Conservation (phyloP, 2,113 vertebrate species). For the Charina bottae region DNA sequence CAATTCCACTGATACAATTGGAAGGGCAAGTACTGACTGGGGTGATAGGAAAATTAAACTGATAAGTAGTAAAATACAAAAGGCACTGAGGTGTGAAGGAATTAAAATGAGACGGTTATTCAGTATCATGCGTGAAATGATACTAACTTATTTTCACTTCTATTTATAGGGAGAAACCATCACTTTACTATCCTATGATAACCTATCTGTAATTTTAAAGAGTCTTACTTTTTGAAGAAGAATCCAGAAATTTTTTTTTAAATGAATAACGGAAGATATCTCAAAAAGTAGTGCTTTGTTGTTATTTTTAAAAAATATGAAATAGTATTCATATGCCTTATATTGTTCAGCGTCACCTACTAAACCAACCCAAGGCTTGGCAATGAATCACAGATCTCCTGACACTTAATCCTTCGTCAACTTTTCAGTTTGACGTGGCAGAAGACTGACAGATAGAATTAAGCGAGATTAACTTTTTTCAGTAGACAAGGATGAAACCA, state of each 20-base stretch:
- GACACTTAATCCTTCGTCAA: neutral
- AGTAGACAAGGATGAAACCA: neutral
- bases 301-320: neutral
- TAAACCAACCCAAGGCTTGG: neutral
- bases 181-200: neutral
- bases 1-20: constrained; percentile 26
- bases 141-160: constrained; percentile 51
- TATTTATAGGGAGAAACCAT: neutral
- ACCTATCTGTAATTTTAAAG: constrained; percentile 8
- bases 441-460: neutral
- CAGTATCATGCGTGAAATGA: neutral
- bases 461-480: neutral
- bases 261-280: neutral
- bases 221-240: constrained; percentile 18
- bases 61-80: constrained; percentile 31
- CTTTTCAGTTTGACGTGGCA: neutral
- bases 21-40: constrained; percentile 43
- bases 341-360: neutral
- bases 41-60: constrained; percentile 46
- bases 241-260: neutral
- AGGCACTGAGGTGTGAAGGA: constrained; percentile 45
- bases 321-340: neutral
- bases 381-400: neutral
- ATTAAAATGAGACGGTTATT: constrained; percentile 33
- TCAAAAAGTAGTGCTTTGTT: neutral